Evolutionary conservation across 1,140 invertebrate species (phyloP), one percentile per base, ranked within the genome.

Genomic region (Drosophila repletoides): DNA sequence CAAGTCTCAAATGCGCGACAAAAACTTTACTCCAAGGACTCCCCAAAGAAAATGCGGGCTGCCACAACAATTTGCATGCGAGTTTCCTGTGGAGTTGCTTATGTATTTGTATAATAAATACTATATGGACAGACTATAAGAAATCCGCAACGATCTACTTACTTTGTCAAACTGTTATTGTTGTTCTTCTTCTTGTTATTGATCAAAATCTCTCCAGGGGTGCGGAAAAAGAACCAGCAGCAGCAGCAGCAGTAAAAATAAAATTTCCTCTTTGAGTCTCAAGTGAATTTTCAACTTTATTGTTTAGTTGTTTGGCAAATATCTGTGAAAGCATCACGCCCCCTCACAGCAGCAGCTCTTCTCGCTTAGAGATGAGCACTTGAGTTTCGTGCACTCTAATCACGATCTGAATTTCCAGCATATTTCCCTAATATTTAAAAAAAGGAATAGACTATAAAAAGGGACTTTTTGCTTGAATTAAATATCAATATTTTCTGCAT

Each of bases 231-330:
- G 51, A 36, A 36, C 63, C 58, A 21, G 15, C 1, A 33, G 46
- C 3, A 41, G 24, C 2, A 33, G 40, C 12, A 33, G 6, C 21
- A 28, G 6, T 9, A 43, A 45, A 36, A 21, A 65, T 41, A 22
- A 56, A 61, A 76, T 83, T 72, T 76, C 29, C 69, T 55, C 61
- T 68, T 38, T 3, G 14, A 55, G 33, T 43, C 52, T 65, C 55
- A 28, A 73, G 72, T 70, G 66, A 79, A 72, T 84, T 71, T 79
- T 64, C 75, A 79, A 86, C 75, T 83, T 83, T 83, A 83, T 83
- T 74, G 77, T 76, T 81, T 64, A 65, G 64, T 72, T 56, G 70
- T 55, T 69, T 71, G 66, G 15, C 45, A 43, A 55, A 55, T 55
- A 55, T 41, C 51, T 55, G 19, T 31, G 45, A 48, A 15, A 31